These are phyloP conservation scores for Peromyscus eremicus DNA, from an alignment of 2,797 vertebrate genomes.

Conservation along the genomic window DNA sequence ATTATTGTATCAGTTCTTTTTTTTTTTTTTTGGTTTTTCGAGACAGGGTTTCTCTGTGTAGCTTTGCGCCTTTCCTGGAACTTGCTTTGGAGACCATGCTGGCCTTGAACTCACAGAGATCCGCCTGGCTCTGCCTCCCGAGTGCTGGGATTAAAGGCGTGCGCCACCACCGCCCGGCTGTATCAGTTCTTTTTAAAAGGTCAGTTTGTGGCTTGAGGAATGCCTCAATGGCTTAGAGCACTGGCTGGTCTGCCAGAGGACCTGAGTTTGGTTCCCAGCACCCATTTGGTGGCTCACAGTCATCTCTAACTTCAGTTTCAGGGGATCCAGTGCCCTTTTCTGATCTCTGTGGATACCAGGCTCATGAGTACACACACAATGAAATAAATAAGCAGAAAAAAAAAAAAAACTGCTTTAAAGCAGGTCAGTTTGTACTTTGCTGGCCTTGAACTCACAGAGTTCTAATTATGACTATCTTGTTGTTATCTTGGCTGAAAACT, in stretches of 20 bases:
- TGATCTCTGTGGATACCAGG: not conserved
- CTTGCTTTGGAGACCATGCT: too few relatives aligned
- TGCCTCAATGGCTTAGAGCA: not conserved
- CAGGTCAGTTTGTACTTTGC: constrained; percentile 37
- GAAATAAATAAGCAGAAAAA: not conserved
- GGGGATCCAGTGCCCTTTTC: not conserved
- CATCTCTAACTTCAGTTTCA: not conserved
- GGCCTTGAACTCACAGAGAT: too few relatives aligned
- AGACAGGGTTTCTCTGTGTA: too few relatives aligned
- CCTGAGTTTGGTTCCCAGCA: not conserved
- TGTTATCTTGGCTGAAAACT: constrained; percentile 10
- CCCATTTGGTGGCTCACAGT: not conserved
- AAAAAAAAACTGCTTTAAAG: not conserved
- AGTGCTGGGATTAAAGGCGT: too few relatives aligned
- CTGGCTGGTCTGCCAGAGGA: not conserved
- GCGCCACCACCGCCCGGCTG: too few relatives aligned
- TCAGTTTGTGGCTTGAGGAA: not conserved
- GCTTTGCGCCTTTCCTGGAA: too few relatives aligned
- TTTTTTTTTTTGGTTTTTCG: too few relatives aligned
- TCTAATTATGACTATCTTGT: constrained; percentile 49
- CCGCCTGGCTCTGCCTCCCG: too few relatives aligned
- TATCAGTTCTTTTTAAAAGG: not conserved
- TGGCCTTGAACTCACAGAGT: too few relatives aligned
- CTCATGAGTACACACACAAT: not conserved
- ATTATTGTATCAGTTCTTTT: not conserved